Conservation (phyloP, 2,113 vertebrate genomes). For the Fulica atra region DNA sequence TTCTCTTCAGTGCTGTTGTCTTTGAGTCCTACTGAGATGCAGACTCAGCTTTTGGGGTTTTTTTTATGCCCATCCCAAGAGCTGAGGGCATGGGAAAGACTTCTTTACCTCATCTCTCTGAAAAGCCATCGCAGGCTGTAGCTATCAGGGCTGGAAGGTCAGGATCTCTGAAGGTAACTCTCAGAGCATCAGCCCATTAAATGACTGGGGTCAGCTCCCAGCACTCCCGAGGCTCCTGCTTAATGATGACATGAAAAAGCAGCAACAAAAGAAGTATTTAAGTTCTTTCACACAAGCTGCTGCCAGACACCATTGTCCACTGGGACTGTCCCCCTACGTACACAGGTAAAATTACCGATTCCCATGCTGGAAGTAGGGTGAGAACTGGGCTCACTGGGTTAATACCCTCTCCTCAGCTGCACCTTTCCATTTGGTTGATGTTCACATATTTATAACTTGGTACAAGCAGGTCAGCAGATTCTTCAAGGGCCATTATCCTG, state of each 20-base stretch:
- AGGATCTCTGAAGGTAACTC: background rate
- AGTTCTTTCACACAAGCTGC: background rate
- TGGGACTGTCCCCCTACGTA: accelerated
- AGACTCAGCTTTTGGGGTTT: background rate
- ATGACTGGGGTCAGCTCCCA: background rate
- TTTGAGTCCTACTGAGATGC: background rate
- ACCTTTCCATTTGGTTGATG: background rate
- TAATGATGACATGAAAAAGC: background rate
- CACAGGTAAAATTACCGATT: background rate
- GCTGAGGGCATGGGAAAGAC: background rate
- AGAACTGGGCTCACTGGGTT: background rate
- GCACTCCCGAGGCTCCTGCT: background rate
- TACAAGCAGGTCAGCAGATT: slow-evolving; percentile 66
- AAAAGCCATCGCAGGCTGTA: background rate
- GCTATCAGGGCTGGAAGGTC: background rate
- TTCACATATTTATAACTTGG: background rate
- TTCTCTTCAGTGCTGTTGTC: background rate
- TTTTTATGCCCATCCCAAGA: background rate
- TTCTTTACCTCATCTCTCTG: background rate
- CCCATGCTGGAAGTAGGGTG: background rate
- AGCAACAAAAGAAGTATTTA: background rate
- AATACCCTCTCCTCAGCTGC: background rate
- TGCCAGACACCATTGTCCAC: background rate
- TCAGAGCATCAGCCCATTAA: background rate
- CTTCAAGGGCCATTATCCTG: slow-evolving; percentile 29